Evolutionary conservation across 2,113 vertebrate genomes (phyloP).

Genomic region (Rhegmatorhina hoffmannsi): DNA sequence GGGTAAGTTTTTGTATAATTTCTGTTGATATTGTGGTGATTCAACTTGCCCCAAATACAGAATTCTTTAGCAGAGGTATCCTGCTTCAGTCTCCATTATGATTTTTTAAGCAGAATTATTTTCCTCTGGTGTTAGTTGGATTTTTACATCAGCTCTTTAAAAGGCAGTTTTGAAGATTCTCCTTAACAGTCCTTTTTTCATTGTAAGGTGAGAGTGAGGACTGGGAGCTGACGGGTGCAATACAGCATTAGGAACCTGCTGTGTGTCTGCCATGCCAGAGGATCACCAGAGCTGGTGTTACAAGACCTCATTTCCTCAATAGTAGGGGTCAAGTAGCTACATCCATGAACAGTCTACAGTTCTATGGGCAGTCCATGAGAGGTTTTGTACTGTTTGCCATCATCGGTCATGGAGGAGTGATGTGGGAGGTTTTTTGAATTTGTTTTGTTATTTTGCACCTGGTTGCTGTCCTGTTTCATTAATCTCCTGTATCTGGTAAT

Average conservation of each 20-base stretch:
- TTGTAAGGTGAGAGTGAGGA: background rate
- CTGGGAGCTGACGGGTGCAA: background rate
- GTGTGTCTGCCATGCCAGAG: background rate
- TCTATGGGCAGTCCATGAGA: background rate
- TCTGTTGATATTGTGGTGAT: background rate
- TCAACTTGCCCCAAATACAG: background rate
- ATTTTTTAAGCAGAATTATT: background rate
- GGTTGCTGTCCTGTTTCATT: background rate
- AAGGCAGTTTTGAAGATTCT: background rate
- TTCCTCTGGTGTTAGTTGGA: background rate
- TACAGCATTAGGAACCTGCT: background rate
- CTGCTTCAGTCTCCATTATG: background rate
- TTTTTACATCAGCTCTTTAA: background rate
- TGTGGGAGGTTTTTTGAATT: accelerated
- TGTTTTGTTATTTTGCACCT: background rate
- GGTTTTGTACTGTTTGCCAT: background rate
- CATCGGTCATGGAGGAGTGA: background rate
- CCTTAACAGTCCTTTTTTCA: background rate
- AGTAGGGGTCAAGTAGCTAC: background rate
- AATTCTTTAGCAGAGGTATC: background rate
- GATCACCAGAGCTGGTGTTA: background rate
- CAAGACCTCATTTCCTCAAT: background rate
- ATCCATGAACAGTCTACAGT: background rate
- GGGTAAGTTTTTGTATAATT: background rate
- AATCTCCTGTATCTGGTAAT: background rate